These are phyloP conservation scores for Eospalax fontanierii DNA, from an alignment of 2,797 vertebrate species.

Conservation along the genomic window DNA sequence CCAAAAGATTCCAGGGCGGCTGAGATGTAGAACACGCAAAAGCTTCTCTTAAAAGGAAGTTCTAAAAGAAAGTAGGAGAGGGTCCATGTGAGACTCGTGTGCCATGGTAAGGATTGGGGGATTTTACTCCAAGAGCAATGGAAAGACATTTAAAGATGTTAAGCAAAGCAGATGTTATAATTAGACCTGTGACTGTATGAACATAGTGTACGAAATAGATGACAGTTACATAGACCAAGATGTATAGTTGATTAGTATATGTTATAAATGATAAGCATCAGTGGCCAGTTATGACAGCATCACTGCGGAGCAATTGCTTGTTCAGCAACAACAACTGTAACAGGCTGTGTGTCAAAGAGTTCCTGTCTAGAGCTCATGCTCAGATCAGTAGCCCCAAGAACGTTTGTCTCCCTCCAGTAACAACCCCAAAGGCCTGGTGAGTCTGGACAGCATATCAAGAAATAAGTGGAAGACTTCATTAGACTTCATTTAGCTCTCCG, in stretches of 20 bases:
- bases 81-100: neutral
- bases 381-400: fast-evolving
- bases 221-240: neutral
- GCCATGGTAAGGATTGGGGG: neutral
- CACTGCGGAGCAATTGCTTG: fast-evolving
- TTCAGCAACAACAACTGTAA: fast-evolving
- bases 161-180: neutral
- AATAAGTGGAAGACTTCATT: neutral
- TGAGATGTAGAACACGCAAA: neutral
- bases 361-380: neutral
- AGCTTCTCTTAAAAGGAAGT: neutral
- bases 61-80: neutral
- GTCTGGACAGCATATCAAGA: neutral
- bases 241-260: neutral
- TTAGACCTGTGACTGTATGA: neutral
- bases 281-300: neutral
- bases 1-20: no score
- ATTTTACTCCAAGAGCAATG: conserved; percentile 8
- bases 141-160: neutral
- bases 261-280: neutral
- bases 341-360: neutral
- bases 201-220: neutral
- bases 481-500: neutral
- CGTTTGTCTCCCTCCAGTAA: neutral
- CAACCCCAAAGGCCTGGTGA: neutral